These are phyloP conservation scores for Oncorhynchus gorbuscha DNA, from an alignment of 2,113 vertebrate species.

Conservation along the genomic window DNA sequence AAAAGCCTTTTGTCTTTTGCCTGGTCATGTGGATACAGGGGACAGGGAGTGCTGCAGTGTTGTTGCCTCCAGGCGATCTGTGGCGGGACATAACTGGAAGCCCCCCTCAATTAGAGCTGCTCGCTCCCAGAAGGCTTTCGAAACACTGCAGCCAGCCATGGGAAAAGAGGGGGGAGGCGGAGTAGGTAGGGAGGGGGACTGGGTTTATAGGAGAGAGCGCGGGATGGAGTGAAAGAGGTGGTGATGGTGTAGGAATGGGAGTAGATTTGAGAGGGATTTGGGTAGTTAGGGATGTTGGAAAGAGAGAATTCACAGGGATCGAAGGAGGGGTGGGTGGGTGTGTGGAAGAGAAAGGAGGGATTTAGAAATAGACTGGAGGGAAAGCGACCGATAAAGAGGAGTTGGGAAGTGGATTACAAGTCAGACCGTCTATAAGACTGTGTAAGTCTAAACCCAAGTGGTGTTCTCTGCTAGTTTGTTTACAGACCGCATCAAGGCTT, in stretches of 20 bases:
- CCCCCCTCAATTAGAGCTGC: slow-evolving; percentile 42
- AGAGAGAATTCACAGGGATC: not conserved
- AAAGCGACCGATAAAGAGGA: not conserved
- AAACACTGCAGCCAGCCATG: slow-evolving; percentile 18
- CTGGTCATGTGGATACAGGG: slow-evolving; percentile 22
- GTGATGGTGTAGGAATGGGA: too few species aligned
- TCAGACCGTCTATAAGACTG: not conserved
- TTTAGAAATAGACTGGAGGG: not conserved
- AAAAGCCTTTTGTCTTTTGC: slow-evolving; percentile 36
- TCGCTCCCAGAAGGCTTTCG: slow-evolving; percentile 27
- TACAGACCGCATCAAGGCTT: slow-evolving; percentile 38
- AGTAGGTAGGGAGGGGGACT: not conserved
- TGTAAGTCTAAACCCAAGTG: slow-evolving; percentile 5
- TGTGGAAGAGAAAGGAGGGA: not conserved
- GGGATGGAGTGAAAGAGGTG: not conserved
- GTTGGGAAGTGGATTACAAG: not conserved
- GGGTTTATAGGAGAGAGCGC: not conserved
- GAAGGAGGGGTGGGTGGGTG: not conserved
- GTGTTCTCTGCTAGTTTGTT: slow-evolving; percentile 32
- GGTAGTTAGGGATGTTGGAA: not conserved
- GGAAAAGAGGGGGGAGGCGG: slow-evolving; percentile 25
- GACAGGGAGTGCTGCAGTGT: slow-evolving; percentile 25
- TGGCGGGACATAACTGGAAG: slow-evolving; percentile 40
- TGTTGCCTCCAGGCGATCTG: slow-evolving; percentile 44
- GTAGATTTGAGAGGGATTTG: not conserved